These are phyloP conservation scores for Scomber scombrus DNA, from an alignment of 2,113 vertebrate species.

Conservation along the genomic window DNA sequence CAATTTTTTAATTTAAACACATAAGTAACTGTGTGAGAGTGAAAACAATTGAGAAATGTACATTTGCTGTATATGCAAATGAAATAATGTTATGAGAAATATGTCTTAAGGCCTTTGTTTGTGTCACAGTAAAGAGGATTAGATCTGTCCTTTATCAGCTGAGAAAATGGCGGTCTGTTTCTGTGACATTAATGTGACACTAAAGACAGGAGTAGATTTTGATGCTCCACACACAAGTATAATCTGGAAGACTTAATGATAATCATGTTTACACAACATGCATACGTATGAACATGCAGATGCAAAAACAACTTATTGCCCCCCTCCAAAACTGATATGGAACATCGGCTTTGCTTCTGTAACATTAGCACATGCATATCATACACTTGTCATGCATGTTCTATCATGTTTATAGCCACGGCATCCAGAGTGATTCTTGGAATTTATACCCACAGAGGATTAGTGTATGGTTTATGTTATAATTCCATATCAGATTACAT, in stretches of 20 bases:
- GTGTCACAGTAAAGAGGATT: slow-evolving; percentile 70
- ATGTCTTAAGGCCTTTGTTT: slow-evolving; percentile 12
- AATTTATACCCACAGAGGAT: slow-evolving; percentile 58
- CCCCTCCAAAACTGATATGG: neutral
- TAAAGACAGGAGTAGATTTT: slow-evolving; percentile 41
- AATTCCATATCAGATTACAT: slow-evolving; percentile 66
- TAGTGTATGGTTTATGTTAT: slow-evolving; percentile 53
- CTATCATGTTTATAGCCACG: neutral
- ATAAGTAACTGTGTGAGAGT: neutral
- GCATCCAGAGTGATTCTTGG: slow-evolving; percentile 14
- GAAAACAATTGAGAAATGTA: neutral
- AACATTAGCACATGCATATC: slow-evolving; percentile 12
- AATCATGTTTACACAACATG: slow-evolving; percentile 31
- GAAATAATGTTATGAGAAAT: neutral
- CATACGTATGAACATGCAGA: neutral
- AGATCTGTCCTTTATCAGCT: slow-evolving; percentile 47
- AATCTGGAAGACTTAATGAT: slow-evolving; percentile 45
- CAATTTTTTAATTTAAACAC: neutral
- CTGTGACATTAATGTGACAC: slow-evolving; percentile 60
- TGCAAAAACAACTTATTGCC: neutral
- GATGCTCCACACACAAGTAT: slow-evolving; percentile 22
- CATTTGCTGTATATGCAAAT: too few relatives aligned
- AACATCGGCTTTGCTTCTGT: neutral
- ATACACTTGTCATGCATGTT: neutral
- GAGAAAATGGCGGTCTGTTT: slow-evolving; percentile 59